Percentiles rank a stretch among this genome's conserved stretches.
Evolutionary conservation across 2,113 vertebrate species (phyloP).

Genomic region (Bostrychus sinensis): DNA sequence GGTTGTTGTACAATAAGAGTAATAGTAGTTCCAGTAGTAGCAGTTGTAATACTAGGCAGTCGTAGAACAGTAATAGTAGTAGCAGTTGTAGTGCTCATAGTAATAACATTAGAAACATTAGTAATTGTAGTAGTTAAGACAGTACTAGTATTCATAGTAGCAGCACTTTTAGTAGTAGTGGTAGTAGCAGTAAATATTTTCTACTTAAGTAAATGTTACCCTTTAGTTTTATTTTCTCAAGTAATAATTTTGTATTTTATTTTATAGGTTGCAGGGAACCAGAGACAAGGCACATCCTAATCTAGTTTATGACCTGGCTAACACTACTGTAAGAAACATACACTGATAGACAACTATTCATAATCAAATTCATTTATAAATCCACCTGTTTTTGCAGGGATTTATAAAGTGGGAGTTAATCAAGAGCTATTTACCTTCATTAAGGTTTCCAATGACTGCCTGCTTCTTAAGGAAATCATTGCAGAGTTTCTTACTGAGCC

Average conservation of each 20-base stretch:
- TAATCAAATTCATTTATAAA: no score
- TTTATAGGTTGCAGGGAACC: no score
- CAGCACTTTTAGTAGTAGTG: not conserved
- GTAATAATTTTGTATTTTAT: not conserved
- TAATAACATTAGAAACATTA: no score
- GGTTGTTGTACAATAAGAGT: no score
- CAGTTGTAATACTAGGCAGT: not conserved
- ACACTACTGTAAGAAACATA: no score
- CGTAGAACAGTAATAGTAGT: not conserved
- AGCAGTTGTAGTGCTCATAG: not conserved
- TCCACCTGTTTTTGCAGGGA: no score
- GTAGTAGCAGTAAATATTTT: not conserved
- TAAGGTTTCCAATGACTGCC: constrained; percentile 92
- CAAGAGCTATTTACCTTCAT: constrained; percentile 83
- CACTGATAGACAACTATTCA: no score
- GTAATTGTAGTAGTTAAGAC: no score
- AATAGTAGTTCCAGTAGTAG: not conserved
- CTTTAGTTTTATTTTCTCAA: not conserved
- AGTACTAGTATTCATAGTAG: no score
- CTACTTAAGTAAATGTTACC: not conserved
- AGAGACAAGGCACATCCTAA: no score
- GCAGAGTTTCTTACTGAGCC: constrained; percentile 92
- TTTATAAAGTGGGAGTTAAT: no score
- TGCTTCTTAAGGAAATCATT: constrained; percentile 97
- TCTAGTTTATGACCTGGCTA: no score